Percentiles rank a stretch among this genome's conserved stretches.
Evolutionary conservation across 2,797 vertebrate genomes (phyloP).

Genomic region (Amphiprion clarkii): DNA sequence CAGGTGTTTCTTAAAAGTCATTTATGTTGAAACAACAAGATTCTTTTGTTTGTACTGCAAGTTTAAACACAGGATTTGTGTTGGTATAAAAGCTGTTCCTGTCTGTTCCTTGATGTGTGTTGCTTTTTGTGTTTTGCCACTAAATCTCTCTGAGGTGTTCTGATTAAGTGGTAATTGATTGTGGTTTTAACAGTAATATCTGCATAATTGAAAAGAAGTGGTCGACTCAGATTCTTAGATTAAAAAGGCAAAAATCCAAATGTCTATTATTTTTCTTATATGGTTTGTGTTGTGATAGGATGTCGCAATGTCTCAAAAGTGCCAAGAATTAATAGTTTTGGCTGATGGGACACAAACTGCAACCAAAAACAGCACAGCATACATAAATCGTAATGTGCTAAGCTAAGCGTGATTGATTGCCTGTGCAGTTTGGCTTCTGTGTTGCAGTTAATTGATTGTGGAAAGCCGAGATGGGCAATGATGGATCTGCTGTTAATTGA

Average conservation of each 20-base stretch:
- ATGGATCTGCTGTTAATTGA: slow-evolving; percentile 74
- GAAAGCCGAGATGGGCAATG: slow-evolving; percentile 63
- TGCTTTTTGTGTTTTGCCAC: background rate
- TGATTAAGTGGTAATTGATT: slow-evolving; percentile 3
- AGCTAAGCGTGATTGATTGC: slow-evolving; percentile 61
- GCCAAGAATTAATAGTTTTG: slow-evolving; percentile 32
- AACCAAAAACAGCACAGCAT: slow-evolving; percentile 42
- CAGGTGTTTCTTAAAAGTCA: background rate
- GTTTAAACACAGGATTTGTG: slow-evolving; percentile 16
- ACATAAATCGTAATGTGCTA: slow-evolving; percentile 29
- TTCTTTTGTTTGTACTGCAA: background rate
- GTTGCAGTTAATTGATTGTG: slow-evolving; percentile 65
- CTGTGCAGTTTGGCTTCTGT: slow-evolving; percentile 56
- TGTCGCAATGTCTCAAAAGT: background rate
- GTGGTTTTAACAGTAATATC: background rate
- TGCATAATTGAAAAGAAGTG: background rate
- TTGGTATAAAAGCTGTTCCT: background rate
- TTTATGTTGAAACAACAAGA: slow-evolving; percentile 3
- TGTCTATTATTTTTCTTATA: background rate
- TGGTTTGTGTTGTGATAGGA: slow-evolving; percentile 2
- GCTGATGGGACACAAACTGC: slow-evolving; percentile 29
- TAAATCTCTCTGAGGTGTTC: background rate
- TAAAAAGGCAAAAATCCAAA: background rate
- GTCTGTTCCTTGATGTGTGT: background rate
- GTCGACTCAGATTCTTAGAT: background rate